Percentiles rank a stretch among this genome's conserved stretches.
These are phyloP conservation scores for Agapornis roseicollis DNA, from an alignment of 2,113 vertebrate species.

Conservation along the genomic window DNA sequence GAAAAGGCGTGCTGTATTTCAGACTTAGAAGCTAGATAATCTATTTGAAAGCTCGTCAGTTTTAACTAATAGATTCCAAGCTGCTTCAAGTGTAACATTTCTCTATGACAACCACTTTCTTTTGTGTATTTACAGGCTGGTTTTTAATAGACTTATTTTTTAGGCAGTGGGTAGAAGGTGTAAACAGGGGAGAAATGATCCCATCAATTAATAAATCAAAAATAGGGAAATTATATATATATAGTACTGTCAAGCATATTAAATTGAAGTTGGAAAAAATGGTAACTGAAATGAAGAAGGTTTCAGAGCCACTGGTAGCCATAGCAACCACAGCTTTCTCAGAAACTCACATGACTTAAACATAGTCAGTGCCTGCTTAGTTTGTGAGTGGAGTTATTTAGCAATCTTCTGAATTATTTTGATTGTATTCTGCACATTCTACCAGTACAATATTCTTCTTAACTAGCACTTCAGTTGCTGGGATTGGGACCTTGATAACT, in stretches of 20 bases:
- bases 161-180: not conserved
- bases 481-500: not conserved
- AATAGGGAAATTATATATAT: not conserved
- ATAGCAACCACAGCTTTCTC: not conserved
- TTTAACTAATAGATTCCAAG: conserved; percentile 29
- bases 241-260: not conserved
- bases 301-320: not conserved
- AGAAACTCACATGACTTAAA: not conserved
- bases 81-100: not conserved
- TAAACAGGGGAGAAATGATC: not conserved
- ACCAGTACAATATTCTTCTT: not conserved
- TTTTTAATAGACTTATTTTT: not conserved
- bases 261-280: not conserved
- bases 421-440: not conserved
- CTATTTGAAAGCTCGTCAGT: not conserved
- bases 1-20: not conserved
- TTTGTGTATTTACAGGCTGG: not conserved
- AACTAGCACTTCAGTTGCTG: not conserved
- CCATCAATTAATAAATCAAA: not conserved
- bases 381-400: not conserved
- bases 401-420: not conserved
- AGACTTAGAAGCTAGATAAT: not conserved
- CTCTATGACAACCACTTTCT: not conserved
- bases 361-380: not conserved
- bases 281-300: not conserved